Base-by-base conservation (phyloP, 2,113 vertebrate genomes). In the Corythornis madagascariensis region DNA sequence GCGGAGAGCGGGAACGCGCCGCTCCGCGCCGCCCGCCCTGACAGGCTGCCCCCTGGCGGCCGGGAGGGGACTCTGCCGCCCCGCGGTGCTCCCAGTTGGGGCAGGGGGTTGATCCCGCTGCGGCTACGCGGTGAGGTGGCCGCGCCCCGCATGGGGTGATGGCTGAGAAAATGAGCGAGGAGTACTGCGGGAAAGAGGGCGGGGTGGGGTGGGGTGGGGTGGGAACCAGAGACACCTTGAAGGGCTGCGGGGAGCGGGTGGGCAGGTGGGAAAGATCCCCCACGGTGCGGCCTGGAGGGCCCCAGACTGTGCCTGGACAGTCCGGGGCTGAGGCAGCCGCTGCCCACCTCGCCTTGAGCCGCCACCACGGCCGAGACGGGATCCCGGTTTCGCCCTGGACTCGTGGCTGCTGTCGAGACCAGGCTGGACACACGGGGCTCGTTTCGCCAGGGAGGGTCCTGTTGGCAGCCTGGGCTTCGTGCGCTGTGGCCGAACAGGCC, bases 401-500 rank as follows among this genome's bases (percentile, higher is more conserved):
- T 5, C 12, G 17, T 22, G 31, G 64, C 38, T 40, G 52, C n/a
- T 38, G 19, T 12, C 1, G 2, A 10, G 38, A 40, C 19, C 2
- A 0, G 19, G 61, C 12, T 11, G 42, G 33, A 31, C 25, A 12
- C n/a, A 9, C 43, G 0, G 2, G 35, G n/a, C n/a, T 52, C 6
- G 25, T 28, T 9, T 35, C 1, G 0, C 65, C 43, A 2, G 4
- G 26, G 29, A 29, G 10, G n/a, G 42, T 8, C 18, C 28, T 1
- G 0, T 24, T 26, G 21, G 33, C 53, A 11, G 47, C 42, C n/a
- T 12, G n/a, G 35, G 56, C 57, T 25, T n/a, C 2, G 1, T 7
- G 29, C 4, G 40, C 79, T 5, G 12, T 0, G 8, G 31, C 1
- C 1, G 7, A 35, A 33, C 1, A 1, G n/a, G 48, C 48, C 7